Evolutionary conservation across 2,888 invertebrate genomes (phyloP).

Genomic region (Serripes groenlandicus): DNA sequence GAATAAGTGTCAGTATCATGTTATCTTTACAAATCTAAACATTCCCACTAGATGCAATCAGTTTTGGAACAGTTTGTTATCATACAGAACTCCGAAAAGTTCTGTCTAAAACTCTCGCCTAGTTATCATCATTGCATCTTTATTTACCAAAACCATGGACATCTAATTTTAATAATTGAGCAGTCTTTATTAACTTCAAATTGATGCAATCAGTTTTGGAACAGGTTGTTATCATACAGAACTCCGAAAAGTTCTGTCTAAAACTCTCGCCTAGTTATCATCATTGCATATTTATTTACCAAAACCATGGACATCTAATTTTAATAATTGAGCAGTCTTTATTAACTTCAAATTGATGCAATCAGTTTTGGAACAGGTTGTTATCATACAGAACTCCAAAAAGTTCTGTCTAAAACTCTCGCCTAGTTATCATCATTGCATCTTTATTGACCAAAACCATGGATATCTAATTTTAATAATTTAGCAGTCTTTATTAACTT

Average conservation of each 20-base stretch:
- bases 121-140: slow-evolving; percentile 5
- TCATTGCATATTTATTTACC: not conserved
- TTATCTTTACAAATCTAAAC: too few species aligned
- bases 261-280: not conserved
- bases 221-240: not conserved
- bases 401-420: too few species aligned
- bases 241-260: not conserved
- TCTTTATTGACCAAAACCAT: too few species aligned
- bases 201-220: not conserved
- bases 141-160: not conserved
- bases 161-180: not conserved
- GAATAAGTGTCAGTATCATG: too few species aligned
- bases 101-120: slow-evolving; percentile 21
- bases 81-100: slow-evolving; percentile 7
- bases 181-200: not conserved
- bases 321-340: too few species aligned
- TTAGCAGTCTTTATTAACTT: too few species aligned
- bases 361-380: too few species aligned
- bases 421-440: too few species aligned
- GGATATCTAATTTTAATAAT: too few species aligned
- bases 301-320: too few species aligned
- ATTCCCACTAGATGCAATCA: not conserved
- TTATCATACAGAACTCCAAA: too few species aligned
- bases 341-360: too few species aligned
- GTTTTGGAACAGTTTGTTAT: slow-evolving; percentile 5